Evolutionary conservation across 2,888 invertebrate genomes (phyloP), one percentile per base, ranked within the genome.

Genomic region (Hypena proboscidalis): DNA sequence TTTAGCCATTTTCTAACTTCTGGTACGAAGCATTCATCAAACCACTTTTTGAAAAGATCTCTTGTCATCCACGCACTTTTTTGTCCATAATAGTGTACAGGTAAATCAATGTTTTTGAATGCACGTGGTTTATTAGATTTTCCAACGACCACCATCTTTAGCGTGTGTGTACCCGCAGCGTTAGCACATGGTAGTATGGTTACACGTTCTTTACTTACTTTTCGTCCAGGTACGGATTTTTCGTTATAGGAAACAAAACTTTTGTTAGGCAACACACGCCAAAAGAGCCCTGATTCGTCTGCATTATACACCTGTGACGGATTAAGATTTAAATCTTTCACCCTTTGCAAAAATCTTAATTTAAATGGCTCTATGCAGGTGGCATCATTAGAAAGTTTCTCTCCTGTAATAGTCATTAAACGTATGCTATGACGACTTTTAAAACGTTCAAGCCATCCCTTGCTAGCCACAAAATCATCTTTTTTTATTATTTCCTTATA

Each of bases 401-500:
- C 63, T 51, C 64, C 63, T 17, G 62, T 60, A 44, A 67, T 35
- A 14, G 49, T 51, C 41, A 58, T 43, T 13, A 53, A 44, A 52
- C 65, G 56, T 35, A 70, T 69, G 47, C 66, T 65, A 65, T 58
- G 63, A 54, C 71, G 45, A 6, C 61, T 71, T 64, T 72, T 69
- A 63, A 74, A 73, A 49, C 64, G 67, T 52, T 70, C 64, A 27
- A 73, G 49, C 74, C 71, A 73, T 40, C 69, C 69, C 45, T 47
- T 49, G 35, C 69, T 73, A 42, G 67, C 71, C 53, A 55, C 55
- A 64, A 74, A 71, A 54, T 66, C 62, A 59, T n/a, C n/a, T n/a
- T n/a, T n/a, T n/a, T n/a, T n/a, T n/a, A n/a, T n/a, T n/a, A n/a
- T n/a, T n/a, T n/a, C n/a, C n/a, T n/a, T n/a, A n/a, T 23, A 9